Conservation (phyloP, 2,888 invertebrate genomes). For the Adelognathus sp. region DNA sequence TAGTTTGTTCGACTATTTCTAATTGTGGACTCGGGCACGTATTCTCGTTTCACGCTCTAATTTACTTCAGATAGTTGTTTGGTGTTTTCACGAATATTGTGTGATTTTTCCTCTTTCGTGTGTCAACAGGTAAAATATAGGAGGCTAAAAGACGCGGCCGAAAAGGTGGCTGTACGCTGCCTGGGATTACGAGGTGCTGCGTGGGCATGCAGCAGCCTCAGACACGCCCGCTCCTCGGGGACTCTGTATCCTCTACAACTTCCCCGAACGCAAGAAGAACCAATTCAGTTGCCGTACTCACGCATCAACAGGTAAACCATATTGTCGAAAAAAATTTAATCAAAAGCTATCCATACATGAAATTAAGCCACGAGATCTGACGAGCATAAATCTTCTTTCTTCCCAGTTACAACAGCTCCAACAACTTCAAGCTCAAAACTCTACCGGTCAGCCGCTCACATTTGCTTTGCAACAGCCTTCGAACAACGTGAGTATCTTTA, state of each 20-base stretch:
- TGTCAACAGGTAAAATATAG: constrained; percentile 40
- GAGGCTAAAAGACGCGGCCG: constrained; percentile 64
- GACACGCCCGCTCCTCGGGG: constrained; percentile 81
- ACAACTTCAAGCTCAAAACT: constrained; percentile 78
- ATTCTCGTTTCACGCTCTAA: no score
- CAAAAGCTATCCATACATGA: neutral
- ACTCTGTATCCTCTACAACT: constrained; percentile 81
- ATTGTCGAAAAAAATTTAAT: neutral
- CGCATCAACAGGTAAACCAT: constrained; percentile 77
- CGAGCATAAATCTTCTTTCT: neutral
- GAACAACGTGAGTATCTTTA: constrained; percentile 72
- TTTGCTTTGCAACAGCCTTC: constrained; percentile 79
- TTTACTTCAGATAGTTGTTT: no score
- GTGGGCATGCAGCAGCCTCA: constrained; percentile 82
- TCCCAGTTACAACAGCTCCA: constrained; percentile 78
- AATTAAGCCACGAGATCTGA: neutral
- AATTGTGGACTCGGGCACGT: no score
- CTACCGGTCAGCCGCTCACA: constrained; percentile 77
- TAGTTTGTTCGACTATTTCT: no score
- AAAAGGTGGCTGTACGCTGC: constrained; percentile 80
- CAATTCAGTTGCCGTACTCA: constrained; percentile 79
- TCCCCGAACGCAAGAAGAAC: constrained; percentile 79
- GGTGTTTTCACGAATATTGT: no score
- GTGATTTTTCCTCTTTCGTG: neutral
- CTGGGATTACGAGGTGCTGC: constrained; percentile 81